Base-by-base conservation (phyloP, 2,113 vertebrate species). In the Romanogobio albipinnatus region DNA sequence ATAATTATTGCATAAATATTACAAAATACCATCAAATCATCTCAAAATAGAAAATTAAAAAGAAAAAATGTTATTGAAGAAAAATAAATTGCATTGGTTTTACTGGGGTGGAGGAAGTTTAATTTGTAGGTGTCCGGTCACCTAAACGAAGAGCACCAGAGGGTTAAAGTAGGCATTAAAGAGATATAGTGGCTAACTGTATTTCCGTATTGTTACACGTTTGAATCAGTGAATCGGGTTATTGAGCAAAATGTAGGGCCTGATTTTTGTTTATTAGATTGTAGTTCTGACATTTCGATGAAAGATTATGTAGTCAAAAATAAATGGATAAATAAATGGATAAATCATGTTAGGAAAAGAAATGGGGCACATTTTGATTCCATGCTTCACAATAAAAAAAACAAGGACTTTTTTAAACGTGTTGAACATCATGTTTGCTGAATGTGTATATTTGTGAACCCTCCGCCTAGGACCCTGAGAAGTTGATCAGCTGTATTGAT, bases 401-500 rank as follows among this genome's bases (percentile, higher is more conserved):
- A 58, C 8, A 26, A 84, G 22, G 7, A 22, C 15, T 26, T 36
- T 66, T 17, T 4, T 19, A 19, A 36, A 36, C 0, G 29, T 17
- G 29, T 66, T 33, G 26, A 9, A 4, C 9, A 3, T n/a, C n/a
- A 43, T 71, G 3, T 45, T 70, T 43, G 11, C 47, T 49, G 11
- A 49, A 49, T 43, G 19, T 22, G 19, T 47, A 0, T 66, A 1
- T 85, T n/a, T 81, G 11, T 82, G 39, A 59, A 81, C 10, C 49
- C 85, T 81, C 88, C 14, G 29, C 85, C 75, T 87, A 96, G 95
- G 93, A 94, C 59, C 93, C 95, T 6, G 89, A 89, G 85, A 88
- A 82, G 85, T 90, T 96, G 26, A 79, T 95, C 29, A 95, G 93
- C 43, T 96, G 94, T 90, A 93, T 96, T 22, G 94, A 97, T 92